Conservation (phyloP, 1,140 invertebrate genomes). For the Caenorhabditis latens region DNA sequence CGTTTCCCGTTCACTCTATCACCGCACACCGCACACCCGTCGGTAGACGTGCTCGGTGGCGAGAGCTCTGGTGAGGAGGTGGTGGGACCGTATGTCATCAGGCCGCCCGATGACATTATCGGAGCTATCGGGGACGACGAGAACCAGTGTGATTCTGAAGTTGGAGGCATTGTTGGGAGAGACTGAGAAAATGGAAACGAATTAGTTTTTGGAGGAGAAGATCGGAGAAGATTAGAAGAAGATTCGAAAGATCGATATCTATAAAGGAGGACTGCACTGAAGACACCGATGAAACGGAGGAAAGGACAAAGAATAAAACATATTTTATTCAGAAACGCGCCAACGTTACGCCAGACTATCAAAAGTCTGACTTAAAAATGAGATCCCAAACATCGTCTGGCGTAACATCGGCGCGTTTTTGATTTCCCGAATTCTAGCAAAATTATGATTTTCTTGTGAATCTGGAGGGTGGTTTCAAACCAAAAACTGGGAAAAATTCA, state of each 20-base stretch:
- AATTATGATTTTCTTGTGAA: too few relatives aligned
- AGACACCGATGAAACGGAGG: too few relatives aligned
- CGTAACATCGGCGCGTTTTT: too few relatives aligned
- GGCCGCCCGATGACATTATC: neutral
- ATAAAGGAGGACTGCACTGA: too few relatives aligned
- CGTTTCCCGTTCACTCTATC: conserved; percentile 59
- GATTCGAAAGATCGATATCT: neutral
- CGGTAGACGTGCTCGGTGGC: neutral
- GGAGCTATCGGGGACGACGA: neutral
- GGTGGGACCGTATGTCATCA: conserved; percentile 7
- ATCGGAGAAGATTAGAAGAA: neutral
- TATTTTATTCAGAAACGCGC: too few relatives aligned
- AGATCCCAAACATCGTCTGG: too few relatives aligned
- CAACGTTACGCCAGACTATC: too few relatives aligned
- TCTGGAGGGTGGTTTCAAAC: too few relatives aligned
- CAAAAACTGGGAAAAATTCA: too few relatives aligned
- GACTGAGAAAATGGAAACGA: neutral
- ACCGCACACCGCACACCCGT: conserved; percentile 58
- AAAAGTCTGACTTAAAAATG: too few relatives aligned
- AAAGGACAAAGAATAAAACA: too few relatives aligned
- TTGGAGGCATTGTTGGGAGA: neutral
- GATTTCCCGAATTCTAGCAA: too few relatives aligned
- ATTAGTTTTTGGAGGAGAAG: neutral
- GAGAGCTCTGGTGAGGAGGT: conserved; percentile 1
- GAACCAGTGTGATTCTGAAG: conserved; percentile 30